Conservation (phyloP, 2,797 vertebrate species). For the Coccyzus lansbergi region DNA sequence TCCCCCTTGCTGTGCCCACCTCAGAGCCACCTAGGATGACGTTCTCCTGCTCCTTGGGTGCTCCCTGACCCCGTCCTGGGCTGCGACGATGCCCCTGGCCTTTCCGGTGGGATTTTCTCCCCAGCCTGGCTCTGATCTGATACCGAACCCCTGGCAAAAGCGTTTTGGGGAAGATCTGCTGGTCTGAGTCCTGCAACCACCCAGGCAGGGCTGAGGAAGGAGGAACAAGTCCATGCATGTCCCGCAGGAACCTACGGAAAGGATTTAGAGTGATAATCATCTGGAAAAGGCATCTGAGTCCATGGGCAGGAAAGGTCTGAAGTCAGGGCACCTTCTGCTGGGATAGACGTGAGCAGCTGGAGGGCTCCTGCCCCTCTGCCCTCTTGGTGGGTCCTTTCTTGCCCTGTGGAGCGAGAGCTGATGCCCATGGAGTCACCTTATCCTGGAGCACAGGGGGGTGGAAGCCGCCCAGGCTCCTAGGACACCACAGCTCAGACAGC, state of each 20-base stretch:
- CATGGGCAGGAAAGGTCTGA: neutral
- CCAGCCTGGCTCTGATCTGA: neutral
- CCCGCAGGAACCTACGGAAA: neutral
- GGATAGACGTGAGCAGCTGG: rapidly evolving
- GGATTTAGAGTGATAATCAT: neutral
- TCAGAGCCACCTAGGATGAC: neutral
- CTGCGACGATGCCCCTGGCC: rapidly evolving
- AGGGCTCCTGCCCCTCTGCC: neutral
- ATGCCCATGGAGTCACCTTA: neutral
- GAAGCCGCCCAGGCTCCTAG: rapidly evolving
- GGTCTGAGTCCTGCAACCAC: neutral
- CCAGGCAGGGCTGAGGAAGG: neutral
- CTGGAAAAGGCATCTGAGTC: neutral
- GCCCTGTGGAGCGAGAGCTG: rapidly evolving
- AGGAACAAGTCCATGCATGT: slow-evolving; percentile 46
- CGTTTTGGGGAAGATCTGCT: neutral
- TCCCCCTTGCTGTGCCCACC: neutral
- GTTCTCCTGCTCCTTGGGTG: neutral
- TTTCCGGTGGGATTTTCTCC: rapidly evolving
- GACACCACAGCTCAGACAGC: rapidly evolving
- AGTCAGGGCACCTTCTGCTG: neutral
- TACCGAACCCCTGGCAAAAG: neutral
- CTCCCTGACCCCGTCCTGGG: rapidly evolving
- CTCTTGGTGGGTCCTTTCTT: rapidly evolving
- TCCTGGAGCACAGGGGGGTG: rapidly evolving